Base-by-base conservation (phyloP, 2,113 vertebrate genomes). In the Hystrix brachyura region DNA sequence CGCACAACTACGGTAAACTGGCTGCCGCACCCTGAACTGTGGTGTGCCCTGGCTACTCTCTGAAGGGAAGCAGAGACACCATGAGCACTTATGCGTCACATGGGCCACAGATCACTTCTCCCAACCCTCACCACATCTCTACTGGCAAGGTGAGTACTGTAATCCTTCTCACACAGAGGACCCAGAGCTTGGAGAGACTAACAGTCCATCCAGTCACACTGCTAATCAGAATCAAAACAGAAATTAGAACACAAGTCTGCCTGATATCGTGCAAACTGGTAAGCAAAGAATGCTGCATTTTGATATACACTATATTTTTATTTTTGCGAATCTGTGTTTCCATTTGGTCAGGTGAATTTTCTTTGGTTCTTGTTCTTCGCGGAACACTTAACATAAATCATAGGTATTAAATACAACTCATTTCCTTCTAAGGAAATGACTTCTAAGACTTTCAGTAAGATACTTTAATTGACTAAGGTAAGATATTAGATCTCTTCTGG, bases 401-500 rank as follows among this genome's bases (percentile, higher is more conserved):
- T 17, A 71, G 27, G 60, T 60, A 46, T 34, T 83, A 91, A 96
- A 82, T 79, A n/a, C 65, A 93, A 82, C 3, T 43, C 32, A 60
- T 34, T 94, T 87, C 71, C 76, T 81, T 85, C 90, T 69, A 93
- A 88, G 38, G 38, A 38, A 38, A 38, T 38, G 38, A 38, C 38
- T 38, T 38, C 38, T 38, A 38, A 91, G 55, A 87, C 64, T 94
- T 93, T 82, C 82, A 18, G 34, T 76, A 64, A 89, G 32, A 89
- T 48, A 48, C 3, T 74, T 86, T 48, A 88, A 46, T 53, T 82
- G 23, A 91, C 4, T 92, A 95, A 38, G 38, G 38, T 38, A 38
- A 38, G 38, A 94, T 48, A 65, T 51, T 82, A 95, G 91, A 86
- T 82, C 71, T 88, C 89, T 80, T 53, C 59, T 79, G 23, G 48